Conservation (phyloP, 2,113 vertebrate genomes). For the Lasiurus borealis region DNA sequence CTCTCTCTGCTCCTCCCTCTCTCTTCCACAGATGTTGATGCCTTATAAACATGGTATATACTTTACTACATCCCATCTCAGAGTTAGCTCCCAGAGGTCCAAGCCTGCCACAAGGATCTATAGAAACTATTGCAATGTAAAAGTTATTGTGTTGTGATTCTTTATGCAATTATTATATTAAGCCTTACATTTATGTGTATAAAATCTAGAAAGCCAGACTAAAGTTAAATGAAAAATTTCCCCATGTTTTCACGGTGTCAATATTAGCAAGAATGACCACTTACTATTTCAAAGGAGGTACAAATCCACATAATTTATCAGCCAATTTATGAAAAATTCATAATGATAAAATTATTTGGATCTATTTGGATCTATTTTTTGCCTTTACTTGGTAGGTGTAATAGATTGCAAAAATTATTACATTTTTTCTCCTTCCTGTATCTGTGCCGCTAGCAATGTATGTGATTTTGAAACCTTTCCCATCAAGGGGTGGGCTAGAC, state of each 20-base stretch:
- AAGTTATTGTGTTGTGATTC: not conserved
- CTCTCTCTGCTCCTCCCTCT: not conserved
- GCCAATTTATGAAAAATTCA: not conserved
- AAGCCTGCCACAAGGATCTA: not conserved
- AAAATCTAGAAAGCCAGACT: not conserved
- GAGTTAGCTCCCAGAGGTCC: not conserved
- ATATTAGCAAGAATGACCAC: not conserved
- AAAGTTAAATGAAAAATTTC: not conserved
- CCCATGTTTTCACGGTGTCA: not conserved
- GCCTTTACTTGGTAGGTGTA: not conserved
- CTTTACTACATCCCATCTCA: not conserved
- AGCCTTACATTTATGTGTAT: not conserved
- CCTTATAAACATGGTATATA: not conserved
- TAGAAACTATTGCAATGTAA: not conserved
- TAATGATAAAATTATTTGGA: not conserved
- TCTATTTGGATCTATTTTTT: too few species aligned
- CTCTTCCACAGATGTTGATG: not conserved
- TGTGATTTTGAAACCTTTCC: not conserved
- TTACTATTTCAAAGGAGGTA: not conserved
- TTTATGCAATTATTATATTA: not conserved
- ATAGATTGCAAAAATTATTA: not conserved
- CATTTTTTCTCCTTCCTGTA: not conserved
- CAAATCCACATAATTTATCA: not conserved
- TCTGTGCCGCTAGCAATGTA: not conserved
- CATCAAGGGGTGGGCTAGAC: not conserved